Conservation (phyloP, 2,797 vertebrate species). For the Echeneis naucrates region DNA sequence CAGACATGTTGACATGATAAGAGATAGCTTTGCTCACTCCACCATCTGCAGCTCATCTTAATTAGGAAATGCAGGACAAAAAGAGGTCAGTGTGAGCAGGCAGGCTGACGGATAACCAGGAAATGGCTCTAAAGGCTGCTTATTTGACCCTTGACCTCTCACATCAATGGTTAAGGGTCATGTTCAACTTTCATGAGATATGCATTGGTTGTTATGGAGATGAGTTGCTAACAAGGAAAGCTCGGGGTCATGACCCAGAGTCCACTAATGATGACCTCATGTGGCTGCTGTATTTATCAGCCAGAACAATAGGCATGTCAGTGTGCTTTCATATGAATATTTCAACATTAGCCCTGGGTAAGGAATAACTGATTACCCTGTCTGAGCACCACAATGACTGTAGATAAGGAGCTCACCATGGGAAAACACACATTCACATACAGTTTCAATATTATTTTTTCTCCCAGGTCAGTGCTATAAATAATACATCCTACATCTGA, state of each 20-base stretch:
- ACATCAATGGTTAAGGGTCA: slow-evolving; percentile 84
- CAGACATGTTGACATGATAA: slow-evolving; percentile 64
- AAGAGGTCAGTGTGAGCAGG: slow-evolving; percentile 84
- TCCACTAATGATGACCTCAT: slow-evolving; percentile 75
- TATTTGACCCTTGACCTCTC: slow-evolving; percentile 86
- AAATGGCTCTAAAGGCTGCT: slow-evolving; percentile 87
- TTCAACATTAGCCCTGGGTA: slow-evolving; percentile 59
- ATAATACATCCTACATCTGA: slow-evolving; percentile 54
- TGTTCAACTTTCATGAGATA: slow-evolving; percentile 86
- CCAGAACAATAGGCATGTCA: slow-evolving; percentile 66
- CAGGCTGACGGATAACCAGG: slow-evolving; percentile 88
- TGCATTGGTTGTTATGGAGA: slow-evolving; percentile 68
- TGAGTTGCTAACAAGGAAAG: slow-evolving; percentile 66
- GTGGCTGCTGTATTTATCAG: slow-evolving; percentile 69
- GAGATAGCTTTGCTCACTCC: slow-evolving; percentile 44
- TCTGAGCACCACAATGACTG: slow-evolving; percentile 65
- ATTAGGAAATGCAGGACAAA: slow-evolving; percentile 81
- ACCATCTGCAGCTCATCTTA: slow-evolving; percentile 69
- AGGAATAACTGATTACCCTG: slow-evolving; percentile 71
- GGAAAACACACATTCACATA: slow-evolving; percentile 56
- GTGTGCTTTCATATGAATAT: slow-evolving; percentile 71
- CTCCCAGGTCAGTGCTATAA: slow-evolving; percentile 52
- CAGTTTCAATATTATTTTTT: slow-evolving; percentile 63
- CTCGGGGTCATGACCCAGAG: slow-evolving; percentile 53
- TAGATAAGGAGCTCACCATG: slow-evolving; percentile 62